Evolutionary conservation across 1,140 invertebrate species (phyloP).

Genomic region (Penaeus chinensis): DNA sequence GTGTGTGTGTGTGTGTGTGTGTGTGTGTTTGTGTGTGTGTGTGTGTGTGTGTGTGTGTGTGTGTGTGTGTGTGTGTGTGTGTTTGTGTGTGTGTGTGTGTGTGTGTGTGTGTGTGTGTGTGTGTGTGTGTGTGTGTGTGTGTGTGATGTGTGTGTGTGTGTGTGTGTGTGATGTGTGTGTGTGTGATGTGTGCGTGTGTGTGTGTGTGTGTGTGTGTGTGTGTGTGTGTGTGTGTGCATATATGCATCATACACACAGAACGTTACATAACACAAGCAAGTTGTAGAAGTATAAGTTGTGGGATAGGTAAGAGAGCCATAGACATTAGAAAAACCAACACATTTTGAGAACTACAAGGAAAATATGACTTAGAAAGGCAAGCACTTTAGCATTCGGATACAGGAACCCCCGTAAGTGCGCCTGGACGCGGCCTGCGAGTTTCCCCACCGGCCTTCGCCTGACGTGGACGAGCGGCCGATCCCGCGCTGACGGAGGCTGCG

Average conservation of each 20-base stretch:
- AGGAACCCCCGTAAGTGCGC: no score
- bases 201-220: neutral
- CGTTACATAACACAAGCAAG: neutral
- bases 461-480: no score
- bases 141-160: neutral
- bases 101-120: neutral
- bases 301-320: no score
- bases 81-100: neutral
- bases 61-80: neutral
- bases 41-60: neutral
- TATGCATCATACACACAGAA: neutral
- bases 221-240: neutral
- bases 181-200: neutral
- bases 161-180: slow-evolving; percentile 11
- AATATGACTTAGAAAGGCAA: no score
- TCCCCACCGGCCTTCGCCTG: no score
- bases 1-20: neutral
- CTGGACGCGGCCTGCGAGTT: no score
- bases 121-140: neutral
- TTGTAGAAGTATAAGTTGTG: neutral
- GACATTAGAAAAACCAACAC: no score
- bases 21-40: neutral
- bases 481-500: no score
- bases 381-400: no score
- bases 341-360: no score